Evolutionary conservation across 2,113 vertebrate species (phyloP).

Genomic region (Syngnathus scovelli): DNA sequence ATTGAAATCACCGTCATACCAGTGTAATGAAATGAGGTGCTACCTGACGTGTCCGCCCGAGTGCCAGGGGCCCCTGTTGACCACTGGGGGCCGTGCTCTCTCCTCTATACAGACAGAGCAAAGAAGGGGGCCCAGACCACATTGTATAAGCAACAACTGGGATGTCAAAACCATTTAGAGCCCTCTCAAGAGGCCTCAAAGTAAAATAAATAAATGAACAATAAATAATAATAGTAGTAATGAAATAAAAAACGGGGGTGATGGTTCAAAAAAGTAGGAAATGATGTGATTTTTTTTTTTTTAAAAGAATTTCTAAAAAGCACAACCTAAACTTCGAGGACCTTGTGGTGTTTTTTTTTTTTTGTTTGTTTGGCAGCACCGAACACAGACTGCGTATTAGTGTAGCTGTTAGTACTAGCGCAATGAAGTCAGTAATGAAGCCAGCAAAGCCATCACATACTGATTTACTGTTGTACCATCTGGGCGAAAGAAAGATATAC

Average conservation of each 20-base stretch:
- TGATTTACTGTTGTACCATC: not conserved
- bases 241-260: slow-evolving; percentile 26
- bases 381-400: slow-evolving; percentile 4
- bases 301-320: slow-evolving; percentile 62
- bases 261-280: slow-evolving; percentile 34
- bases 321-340: slow-evolving; percentile 76
- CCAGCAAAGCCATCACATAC: slow-evolving; percentile 11
- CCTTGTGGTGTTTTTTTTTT: slow-evolving; percentile 18
- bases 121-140: slow-evolving; percentile 68
- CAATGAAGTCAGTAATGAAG: not conserved
- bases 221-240: not conserved
- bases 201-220: slow-evolving; percentile 32
- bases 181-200: slow-evolving; percentile 63
- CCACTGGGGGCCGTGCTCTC: slow-evolving; percentile 71
- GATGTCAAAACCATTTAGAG: slow-evolving; percentile 70
- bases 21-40: slow-evolving; percentile 75
- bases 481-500: not conserved
- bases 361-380: slow-evolving; percentile 1
- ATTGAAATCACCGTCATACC: slow-evolving; percentile 70
- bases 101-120: slow-evolving; percentile 74
- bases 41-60: slow-evolving; percentile 70
- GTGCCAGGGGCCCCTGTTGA: slow-evolving; percentile 70
- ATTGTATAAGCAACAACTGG: slow-evolving; percentile 74
- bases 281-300: slow-evolving; percentile 30
- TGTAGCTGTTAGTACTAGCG: slow-evolving; percentile 4